phyloP scores from a whole-genome alignment of 2,113 vertebrate species.

The Equus przewalskii region DNA sequence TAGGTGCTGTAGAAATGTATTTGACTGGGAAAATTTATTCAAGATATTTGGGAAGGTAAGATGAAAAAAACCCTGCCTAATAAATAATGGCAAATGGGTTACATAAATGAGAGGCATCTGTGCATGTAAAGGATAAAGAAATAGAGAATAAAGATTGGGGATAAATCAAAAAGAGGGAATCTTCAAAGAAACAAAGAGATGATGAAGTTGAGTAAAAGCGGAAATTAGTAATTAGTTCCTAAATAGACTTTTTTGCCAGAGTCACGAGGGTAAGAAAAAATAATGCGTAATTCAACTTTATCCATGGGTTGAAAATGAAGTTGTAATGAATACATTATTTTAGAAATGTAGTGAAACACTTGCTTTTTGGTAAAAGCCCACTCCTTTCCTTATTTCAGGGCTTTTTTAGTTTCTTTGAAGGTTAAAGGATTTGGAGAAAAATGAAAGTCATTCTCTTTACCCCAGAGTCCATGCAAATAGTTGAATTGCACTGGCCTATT shows the following conservation, averaged over 20 bases:
- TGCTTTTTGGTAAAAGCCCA: not conserved
- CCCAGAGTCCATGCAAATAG: not conserved
- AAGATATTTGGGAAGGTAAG: not conserved
- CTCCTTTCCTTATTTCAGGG: not conserved
- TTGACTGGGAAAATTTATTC: not conserved
- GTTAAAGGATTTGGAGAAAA: slow-evolving; percentile 6
- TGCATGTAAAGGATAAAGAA: not conserved
- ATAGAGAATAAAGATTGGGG: not conserved
- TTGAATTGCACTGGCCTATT: not conserved
- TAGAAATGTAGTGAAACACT: not conserved
- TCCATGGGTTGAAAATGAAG: not conserved
- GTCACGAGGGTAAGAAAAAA: not conserved
- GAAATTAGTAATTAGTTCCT: not conserved
- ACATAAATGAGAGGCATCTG: not conserved
- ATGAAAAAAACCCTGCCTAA: not conserved
- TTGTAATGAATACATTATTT: not conserved
- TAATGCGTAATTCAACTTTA: not conserved
- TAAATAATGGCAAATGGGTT: not conserved
- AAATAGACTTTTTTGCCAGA: rapidly evolving
- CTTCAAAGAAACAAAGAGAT: not conserved
- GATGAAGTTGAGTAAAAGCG: not conserved
- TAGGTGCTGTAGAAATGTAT: not conserved
- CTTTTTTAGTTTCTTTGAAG: not conserved
- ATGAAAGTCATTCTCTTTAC: not conserved
- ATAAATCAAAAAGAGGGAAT: not conserved